phyloP scores from a whole-genome alignment of 53 echinoderm and acorn worm genomes.

The Holothuria leucospilota region DNA sequence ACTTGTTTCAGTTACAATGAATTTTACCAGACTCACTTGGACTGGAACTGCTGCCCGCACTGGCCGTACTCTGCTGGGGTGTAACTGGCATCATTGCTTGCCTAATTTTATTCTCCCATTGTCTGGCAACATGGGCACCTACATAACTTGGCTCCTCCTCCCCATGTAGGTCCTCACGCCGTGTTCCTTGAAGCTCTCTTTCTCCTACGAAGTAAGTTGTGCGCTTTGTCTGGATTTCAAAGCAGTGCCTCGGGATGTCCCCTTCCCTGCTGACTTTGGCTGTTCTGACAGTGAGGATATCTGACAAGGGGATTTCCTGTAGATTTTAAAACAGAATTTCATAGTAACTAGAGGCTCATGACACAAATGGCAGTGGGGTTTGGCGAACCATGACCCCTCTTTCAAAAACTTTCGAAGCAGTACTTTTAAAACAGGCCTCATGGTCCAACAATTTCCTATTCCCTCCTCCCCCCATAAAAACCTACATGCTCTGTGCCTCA shows the following conservation, averaged over 20 bases:
- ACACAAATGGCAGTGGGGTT: background rate
- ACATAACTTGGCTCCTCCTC: slow-evolving; percentile 86
- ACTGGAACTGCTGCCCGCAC: slow-evolving; percentile 91
- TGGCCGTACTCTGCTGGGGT: slow-evolving; percentile 85
- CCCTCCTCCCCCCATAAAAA: no score
- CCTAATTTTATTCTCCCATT: slow-evolving; percentile 94
- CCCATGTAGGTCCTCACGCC: slow-evolving; percentile 64
- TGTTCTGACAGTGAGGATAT: slow-evolving; percentile 84
- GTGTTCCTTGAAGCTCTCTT: slow-evolving; percentile 57
- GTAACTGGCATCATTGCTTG: slow-evolving; percentile 99
- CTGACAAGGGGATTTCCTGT: slow-evolving; percentile 96
- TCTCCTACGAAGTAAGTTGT: slow-evolving; percentile 94
- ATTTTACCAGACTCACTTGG: slow-evolving; percentile 75
- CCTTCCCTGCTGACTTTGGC: slow-evolving; percentile 61
- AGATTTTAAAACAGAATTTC: background rate
- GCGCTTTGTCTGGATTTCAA: slow-evolving; percentile 89
- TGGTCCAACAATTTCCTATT: no score
- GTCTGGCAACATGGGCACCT: slow-evolving; percentile 77
- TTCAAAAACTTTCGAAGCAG: background rate
- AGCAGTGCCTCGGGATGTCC: slow-evolving; percentile 81
- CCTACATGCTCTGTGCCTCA: no score
- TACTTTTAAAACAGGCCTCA: no score
- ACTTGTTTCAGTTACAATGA: no score
- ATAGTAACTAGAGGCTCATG: background rate
- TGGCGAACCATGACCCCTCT: background rate